Evolutionary conservation across 1,140 invertebrate genomes (phyloP).

Genomic region (Rhagoletis pomonella): DNA sequence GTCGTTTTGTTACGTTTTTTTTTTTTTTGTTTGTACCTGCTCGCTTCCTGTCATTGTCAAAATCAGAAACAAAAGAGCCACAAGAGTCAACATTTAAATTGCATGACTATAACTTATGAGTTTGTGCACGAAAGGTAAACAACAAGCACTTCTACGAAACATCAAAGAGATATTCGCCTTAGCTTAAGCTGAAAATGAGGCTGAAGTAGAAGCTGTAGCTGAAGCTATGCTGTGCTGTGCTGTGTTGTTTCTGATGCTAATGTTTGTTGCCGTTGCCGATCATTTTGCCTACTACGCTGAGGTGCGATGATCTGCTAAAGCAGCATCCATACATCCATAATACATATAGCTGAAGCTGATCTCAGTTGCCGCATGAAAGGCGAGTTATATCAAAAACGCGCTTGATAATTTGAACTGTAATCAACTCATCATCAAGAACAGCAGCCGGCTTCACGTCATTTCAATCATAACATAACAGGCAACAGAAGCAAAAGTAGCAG

Average conservation of each 20-base stretch:
- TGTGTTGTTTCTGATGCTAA: not conserved
- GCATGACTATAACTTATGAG: constrained; percentile 51
- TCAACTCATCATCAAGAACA: constrained; percentile 47
- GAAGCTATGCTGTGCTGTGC: not conserved
- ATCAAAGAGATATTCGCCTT: constrained; percentile 35
- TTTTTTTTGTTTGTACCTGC: constrained; percentile 36
- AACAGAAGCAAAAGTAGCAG: constrained; percentile 19
- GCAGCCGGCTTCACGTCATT: constrained; percentile 49
- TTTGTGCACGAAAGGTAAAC: constrained; percentile 32
- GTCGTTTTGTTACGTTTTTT: constrained; percentile 33
- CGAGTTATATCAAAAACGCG: constrained; percentile 46
- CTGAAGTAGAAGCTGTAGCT: constrained; percentile 13
- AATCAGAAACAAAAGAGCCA: constrained; percentile 51
- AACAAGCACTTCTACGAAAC: constrained; percentile 49
- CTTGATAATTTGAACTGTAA: constrained; percentile 51
- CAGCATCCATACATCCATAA: not conserved
- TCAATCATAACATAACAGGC: constrained; percentile 35
- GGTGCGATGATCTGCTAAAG: not conserved
- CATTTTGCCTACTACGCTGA: not conserved
- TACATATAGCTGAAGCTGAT: not conserved
- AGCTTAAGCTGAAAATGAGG: constrained; percentile 42
- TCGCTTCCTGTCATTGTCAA: constrained; percentile 49
- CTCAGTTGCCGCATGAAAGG: not conserved
- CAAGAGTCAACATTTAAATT: constrained; percentile 51
- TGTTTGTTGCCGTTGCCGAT: not conserved